phyloP scores from a whole-genome alignment of 2,113 vertebrate species.

The Mobula hypostoma region DNA sequence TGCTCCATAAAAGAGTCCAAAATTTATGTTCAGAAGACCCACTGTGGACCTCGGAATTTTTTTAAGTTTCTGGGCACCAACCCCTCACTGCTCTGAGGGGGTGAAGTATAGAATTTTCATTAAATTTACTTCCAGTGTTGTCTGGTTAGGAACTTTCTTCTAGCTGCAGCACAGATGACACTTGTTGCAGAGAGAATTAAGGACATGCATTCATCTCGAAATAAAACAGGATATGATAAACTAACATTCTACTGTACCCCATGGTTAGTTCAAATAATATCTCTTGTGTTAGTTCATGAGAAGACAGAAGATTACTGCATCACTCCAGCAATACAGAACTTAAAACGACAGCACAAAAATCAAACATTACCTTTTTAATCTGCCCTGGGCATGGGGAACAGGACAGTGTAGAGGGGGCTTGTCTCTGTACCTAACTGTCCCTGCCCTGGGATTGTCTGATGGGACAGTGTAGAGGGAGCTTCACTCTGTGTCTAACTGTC shows the following conservation, averaged over 20 bases:
- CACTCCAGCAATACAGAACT: not conserved
- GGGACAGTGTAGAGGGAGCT: too few relatives aligned
- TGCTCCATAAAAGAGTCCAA: not conserved
- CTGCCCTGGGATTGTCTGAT: too few relatives aligned
- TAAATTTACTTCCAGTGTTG: not conserved
- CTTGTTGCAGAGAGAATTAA: not conserved
- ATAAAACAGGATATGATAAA: not conserved
- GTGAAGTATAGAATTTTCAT: too few relatives aligned
- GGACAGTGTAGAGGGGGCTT: too few relatives aligned
- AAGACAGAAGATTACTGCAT: not conserved
- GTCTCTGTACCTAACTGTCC: too few relatives aligned
- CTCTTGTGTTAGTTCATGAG: not conserved
- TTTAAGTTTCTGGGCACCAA: too few relatives aligned
- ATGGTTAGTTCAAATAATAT: too few relatives aligned
- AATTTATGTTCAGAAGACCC: not conserved
- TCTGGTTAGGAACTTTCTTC: not conserved
- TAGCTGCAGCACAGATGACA: not conserved
- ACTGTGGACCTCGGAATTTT: not conserved
- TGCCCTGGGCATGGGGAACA: too few relatives aligned
- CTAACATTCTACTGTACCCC: not conserved
- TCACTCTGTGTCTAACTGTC: too few relatives aligned
- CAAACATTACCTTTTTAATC: not conserved
- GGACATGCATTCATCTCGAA: not conserved
- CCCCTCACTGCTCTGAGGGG: not conserved
- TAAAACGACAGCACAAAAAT: not conserved